Evolutionary conservation across 2,888 invertebrate genomes (phyloP), one percentile per base, ranked within the genome.

Genomic region (Electrophaes corylata): DNA sequence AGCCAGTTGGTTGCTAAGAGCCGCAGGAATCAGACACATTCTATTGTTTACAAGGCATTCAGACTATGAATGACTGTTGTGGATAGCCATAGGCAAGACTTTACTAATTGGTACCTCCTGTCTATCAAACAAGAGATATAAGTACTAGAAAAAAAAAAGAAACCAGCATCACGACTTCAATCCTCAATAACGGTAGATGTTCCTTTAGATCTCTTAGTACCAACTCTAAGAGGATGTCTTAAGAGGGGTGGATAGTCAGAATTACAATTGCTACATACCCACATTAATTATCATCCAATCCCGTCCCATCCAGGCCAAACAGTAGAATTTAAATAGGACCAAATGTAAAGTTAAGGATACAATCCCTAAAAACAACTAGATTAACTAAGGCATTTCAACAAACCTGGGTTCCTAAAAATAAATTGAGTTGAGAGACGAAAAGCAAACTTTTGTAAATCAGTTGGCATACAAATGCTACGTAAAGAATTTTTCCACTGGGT

Each of bases 361-460:
- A 60, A 44, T 26, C 40, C 16, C 44, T 60, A 31, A 60, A 62
- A 60, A 62, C 54, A 58, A 59, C 56, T 53, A 51, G 58, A 59
- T 60, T 54, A 65, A 65, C 59, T 60, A 54, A 57, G 46, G 53
- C 57, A 54, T 58, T 40, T 50, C 53, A 49, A 47, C 57, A 49
- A 57, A 51, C 39, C 47, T 46, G 54, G 56, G 52, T 49, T 56
- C 48, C 57, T 54, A 45, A 59, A 46, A 61, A 63, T 59, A 55
- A 60, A 63, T 66, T 56, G 63, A 50, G 59, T 50, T 47, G 52
- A 53, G 48, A 39, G 35, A 50, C 47, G 48, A 74, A n/a, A n/a
- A n/a, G 71, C 69, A 75, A 76, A 75, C 69, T 71, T 73, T 72
- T 56, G 68, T 63, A 73, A 76, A 76, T 73, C 73, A 75, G 67